These are phyloP conservation scores for Nasonia longicornis DNA, from an alignment of 1,140 invertebrate species.

Conservation along the genomic window DNA sequence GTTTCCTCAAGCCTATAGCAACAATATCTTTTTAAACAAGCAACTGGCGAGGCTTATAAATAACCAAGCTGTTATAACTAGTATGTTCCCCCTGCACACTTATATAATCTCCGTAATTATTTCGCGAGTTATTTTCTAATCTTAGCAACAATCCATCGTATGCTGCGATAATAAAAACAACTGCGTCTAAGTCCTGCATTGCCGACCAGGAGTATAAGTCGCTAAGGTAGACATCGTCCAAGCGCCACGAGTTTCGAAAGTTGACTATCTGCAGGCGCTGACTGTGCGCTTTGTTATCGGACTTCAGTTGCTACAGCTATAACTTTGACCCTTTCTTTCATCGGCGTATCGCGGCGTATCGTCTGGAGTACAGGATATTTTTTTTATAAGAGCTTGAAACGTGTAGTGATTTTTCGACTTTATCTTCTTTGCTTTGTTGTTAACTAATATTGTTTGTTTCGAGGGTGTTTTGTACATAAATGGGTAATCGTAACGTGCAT, in stretches of 20 bases:
- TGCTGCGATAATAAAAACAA: not conserved
- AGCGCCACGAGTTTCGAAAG: not conserved
- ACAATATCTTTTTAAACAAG: no score
- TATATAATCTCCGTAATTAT: not conserved
- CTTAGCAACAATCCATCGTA: not conserved
- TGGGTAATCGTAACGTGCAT: no score
- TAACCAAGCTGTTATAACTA: no score
- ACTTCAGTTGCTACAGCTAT: not conserved
- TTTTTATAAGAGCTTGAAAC: no score
- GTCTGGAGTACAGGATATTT: not conserved
- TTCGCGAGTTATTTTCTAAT: not conserved
- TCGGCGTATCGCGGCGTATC: not conserved
- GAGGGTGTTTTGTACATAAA: no score
- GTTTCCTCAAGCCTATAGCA: no score
- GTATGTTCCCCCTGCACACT: not conserved
- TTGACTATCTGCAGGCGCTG: not conserved
- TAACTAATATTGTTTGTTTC: no score
- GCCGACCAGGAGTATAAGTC: not conserved
- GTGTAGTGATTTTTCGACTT: no score
- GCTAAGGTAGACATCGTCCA: not conserved
- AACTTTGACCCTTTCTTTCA: not conserved
- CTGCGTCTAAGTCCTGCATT: not conserved
- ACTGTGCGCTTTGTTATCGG: no score
- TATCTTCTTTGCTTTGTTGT: no score
- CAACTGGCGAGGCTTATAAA: no score